Evolutionary conservation across 2,113 vertebrate species (phyloP), one percentile per base, ranked within the genome.

Genomic region (Cryptomyrus ogoouensis): DNA sequence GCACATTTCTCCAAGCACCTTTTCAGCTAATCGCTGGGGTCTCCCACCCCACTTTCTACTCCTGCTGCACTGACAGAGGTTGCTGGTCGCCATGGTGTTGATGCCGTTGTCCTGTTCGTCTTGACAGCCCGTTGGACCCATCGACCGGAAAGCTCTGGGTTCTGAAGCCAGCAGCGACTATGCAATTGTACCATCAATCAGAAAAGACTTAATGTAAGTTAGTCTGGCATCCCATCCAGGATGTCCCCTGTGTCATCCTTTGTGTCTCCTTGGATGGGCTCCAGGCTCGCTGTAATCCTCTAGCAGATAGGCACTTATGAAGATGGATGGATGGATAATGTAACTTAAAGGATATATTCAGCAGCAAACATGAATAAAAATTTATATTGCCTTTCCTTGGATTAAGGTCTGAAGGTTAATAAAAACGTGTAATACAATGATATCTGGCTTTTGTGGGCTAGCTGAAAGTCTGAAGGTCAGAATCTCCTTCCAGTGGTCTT

Each of bases 261-360:
- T 42, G 15, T 42, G 15, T 39, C 17, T 80, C 35, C 74, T 80
- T 80, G 74, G 74, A 8, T 80, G 35, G 31, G 35, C 6, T 80
- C 74, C 74, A 35, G 35, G 74, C 74, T 42, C 35, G 5, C 74
- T 17, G 15, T 42, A 80, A 80, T 42, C 35, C 35, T 80, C 15
- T 2, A 80, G 35, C 35, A 42, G 74, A 80, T 80, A 80, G 17
- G 74, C 74, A 80, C 31, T 80, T 39, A 80, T 80, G 74, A 80
- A 80, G 74, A 80, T 42, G 74, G 74, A 80, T 80, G 74, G 74
- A 80, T 42, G 74, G 35, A 80, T 80, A 80, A 80, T 80, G 74
- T 80, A 80, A 42, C 74, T 80, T 80, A 42, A 80, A 80, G 74
- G 35, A 47, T 46, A 46, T 85, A 46, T 85, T 85, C 83, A 85